Base-by-base conservation (phyloP, 2,888 invertebrate genomes). In the Arge pagana region DNA sequence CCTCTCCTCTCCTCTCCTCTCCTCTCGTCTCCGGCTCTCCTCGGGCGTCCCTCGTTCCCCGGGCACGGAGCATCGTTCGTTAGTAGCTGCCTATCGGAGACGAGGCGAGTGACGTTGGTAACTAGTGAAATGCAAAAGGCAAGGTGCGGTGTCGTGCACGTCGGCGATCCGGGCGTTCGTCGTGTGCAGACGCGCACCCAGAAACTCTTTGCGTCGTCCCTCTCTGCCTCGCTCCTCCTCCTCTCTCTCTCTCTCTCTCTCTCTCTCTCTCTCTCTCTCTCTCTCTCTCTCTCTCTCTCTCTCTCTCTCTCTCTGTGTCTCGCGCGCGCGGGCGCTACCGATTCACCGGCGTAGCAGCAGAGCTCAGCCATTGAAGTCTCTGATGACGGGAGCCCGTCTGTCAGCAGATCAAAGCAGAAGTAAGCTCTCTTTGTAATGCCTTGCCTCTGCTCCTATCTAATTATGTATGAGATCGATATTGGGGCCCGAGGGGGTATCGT, bases 391-490 rank as follows among this genome's bases (percentile, higher is more conserved):
- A 69, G 65, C 70, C 73, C 71, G 74, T 74, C 74, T 71, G 73
- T 74, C 73, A 72, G 71, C 66, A 73, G 74, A 74, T 73, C 74
- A 74, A 74, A 74, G 74, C 73, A 66, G 66, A 70, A 70, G 72
- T 67, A 70, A 74, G 71, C 72, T 70, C 74, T 72, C 74, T 74
- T 74, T 75, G 74, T 74, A 70, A 70, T 73, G 71, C 71, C 71
- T 68, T 68, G 67, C 67, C n/a, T 63, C 65, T 63, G 66, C 68
- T 68, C 71, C 68, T 74, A 76, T 76, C 76, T 75, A 76, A 75
- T 76, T 76, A 76, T 76, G 74, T 68, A 75, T 68, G 70, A 69
- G 70, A 76, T 76, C 74, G 73, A 76, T 74, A 75, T 71, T 71
- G 62, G 66, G 70, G 74, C 71, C 74, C 73, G 67, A 67, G 66